Conservation (phyloP, 2,888 invertebrate genomes). For the Opisthograptis luteolata region DNA sequence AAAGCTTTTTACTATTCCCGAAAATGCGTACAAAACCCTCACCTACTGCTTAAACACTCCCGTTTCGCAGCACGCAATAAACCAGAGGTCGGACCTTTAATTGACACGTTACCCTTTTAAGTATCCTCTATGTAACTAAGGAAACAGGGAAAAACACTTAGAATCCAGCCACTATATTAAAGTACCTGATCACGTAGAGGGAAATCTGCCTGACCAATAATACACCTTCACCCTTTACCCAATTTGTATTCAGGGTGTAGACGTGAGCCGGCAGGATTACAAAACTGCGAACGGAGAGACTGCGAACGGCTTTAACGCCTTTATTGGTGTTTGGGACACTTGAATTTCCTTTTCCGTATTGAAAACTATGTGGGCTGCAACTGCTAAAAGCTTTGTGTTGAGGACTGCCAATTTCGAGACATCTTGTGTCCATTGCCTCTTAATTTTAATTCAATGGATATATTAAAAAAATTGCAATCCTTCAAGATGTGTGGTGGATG, state of each 20-base stretch:
- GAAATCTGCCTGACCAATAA: slow-evolving; percentile 75
- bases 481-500: too few relatives aligned
- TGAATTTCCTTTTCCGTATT: slow-evolving; percentile 41
- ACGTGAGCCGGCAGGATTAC: slow-evolving; percentile 59
- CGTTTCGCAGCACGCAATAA: slow-evolving; percentile 39
- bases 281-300: slow-evolving; percentile 63
- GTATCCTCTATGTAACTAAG: slow-evolving; percentile 43
- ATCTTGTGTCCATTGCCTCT: too few relatives aligned
- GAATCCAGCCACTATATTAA: slow-evolving; percentile 55
- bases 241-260: slow-evolving; percentile 63
- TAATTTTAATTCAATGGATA: too few relatives aligned
- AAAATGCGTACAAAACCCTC: slow-evolving; percentile 29
- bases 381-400: slow-evolving; percentile 24
- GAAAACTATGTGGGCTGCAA: slow-evolving; percentile 41
- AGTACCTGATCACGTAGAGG: slow-evolving; percentile 62
- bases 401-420: too few relatives aligned
- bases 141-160: slow-evolving; percentile 61
- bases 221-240: slow-evolving; percentile 67
- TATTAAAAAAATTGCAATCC: too few relatives aligned
- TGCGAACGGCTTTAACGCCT: slow-evolving; percentile 64
- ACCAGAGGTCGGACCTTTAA: slow-evolving; percentile 44
- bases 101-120: slow-evolving; percentile 51
- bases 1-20: slow-evolving; percentile 24
- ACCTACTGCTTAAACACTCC: slow-evolving; percentile 30
- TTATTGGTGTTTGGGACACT: slow-evolving; percentile 54